Evolutionary conservation across 2,113 vertebrate genomes (phyloP), one percentile per base, ranked within the genome.

Genomic region (Mormyrus lacerda): DNA sequence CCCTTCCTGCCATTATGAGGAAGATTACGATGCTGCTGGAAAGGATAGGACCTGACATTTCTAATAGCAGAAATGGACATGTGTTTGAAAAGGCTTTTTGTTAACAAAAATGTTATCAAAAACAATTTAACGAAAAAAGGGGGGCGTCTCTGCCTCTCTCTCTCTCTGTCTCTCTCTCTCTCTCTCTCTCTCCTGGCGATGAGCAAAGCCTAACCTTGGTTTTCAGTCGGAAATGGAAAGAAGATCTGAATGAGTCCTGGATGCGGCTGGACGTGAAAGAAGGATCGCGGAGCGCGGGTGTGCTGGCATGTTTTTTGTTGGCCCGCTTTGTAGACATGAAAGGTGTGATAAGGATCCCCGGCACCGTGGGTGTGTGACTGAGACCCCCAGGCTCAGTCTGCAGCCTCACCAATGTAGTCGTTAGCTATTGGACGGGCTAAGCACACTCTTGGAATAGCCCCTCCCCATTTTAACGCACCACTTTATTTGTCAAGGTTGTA

Each of bases 91-190:
- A 44, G 87, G 87, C 55, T 87, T 87, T 87, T 87, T 87, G 87
- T 87, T 58, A 87, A 87, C 85, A 51, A 73, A 88, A 87, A 53
- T 51, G 85, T 87, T 87, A 87, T 87, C 85, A 53, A 87, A 87
- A 87, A 87, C 85, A 87, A 50, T 87, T 53, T 53, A 53, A 19
- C 50, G 17, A 53, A 55, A 87, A 87, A 87, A 35, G 15, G 15
- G 11, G 4, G 27, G 21, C 61, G 5, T 21, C 5, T 35, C 51
- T 55, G n/a, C n/a, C 39, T 55, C 39, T 61, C 51, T 53, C 58
- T 9, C n/a, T 73, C 65, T 31, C 11, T 35, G 27, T 35, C 27
- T 35, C 11, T 19, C 51, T 39, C 10, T 55, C 21, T 61, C 24
- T 3, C 65, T 13, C 9, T 35, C 65, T 39, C 69, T 76, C 31